Percentiles rank a stretch among this genome's conserved stretches.
Conservation (phyloP, 92 coral and sea anemone species). For the Umimayanthus kanabou region DNA sequence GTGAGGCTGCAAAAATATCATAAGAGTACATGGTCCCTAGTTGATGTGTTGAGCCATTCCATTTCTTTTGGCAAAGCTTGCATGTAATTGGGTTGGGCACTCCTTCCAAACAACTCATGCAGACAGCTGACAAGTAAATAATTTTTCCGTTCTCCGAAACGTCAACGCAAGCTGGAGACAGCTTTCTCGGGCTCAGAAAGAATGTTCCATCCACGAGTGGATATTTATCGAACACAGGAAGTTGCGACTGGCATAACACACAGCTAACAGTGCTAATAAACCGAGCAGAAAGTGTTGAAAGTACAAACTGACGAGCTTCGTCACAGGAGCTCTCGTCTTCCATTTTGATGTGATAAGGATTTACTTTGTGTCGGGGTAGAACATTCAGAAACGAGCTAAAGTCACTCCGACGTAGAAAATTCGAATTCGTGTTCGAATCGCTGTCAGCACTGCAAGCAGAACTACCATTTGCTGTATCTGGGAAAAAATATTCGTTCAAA, state of each 20-base stretch:
- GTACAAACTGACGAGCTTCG: conserved; percentile 90
- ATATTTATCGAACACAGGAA: conserved; percentile 94
- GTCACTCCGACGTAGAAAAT: conserved; percentile 89
- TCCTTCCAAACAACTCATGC: conserved; percentile 94
- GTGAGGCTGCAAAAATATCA: conserved; percentile 97
- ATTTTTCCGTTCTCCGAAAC: conserved; percentile 83
- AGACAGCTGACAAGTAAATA: conserved; percentile 87
- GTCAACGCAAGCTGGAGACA: conserved; percentile 80
- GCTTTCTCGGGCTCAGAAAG: conserved; percentile 88
- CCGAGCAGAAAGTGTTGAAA: conserved; percentile 82
- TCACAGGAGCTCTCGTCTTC: conserved; percentile 89
- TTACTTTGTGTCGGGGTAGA: conserved; percentile 94
- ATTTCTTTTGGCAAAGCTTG: conserved; percentile 82
- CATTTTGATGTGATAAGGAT: conserved; percentile 98
- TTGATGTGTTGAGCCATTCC: conserved; percentile 99
- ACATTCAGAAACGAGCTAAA: conserved; percentile 90
- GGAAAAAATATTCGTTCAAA: conserved; percentile 68
- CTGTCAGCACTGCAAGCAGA: conserved; percentile 63
- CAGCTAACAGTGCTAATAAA: conserved; percentile 81
- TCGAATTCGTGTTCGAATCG: conserved; percentile 60
- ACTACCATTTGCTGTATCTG: conserved; percentile 72
- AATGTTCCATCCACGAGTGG: conserved; percentile 98
- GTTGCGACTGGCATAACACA: conserved; percentile 85
- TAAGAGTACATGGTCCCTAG: conserved; percentile 94
- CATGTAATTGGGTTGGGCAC: conserved; percentile 89